These are phyloP conservation scores for Saimiri boliviensis DNA, from an alignment of 2,113 vertebrate genomes.

Conservation along the genomic window DNA sequence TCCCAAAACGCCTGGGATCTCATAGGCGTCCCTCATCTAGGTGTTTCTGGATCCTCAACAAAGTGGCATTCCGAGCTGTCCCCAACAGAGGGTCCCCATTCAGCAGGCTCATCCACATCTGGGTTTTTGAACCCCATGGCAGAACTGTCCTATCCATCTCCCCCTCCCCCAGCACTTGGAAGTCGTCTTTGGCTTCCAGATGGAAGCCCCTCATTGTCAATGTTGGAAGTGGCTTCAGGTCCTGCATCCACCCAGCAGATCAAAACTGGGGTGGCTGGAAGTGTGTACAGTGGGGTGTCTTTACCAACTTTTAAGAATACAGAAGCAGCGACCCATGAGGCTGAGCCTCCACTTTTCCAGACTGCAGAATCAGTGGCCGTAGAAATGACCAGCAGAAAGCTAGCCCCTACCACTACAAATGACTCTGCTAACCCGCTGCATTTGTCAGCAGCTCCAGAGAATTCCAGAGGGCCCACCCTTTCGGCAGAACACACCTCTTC, in stretches of 20 bases:
- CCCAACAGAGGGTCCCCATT: not conserved
- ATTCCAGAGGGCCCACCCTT: slow-evolving; percentile 26
- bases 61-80: slow-evolving; percentile 36
- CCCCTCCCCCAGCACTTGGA: slow-evolving; percentile 40
- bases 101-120: not conserved
- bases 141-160: slow-evolving; percentile 18
- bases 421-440: slow-evolving; percentile 20
- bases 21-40: not conserved
- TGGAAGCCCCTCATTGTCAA: not conserved
- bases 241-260: not conserved
- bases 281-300: not conserved
- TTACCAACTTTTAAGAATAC: slow-evolving; percentile 50
- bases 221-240: slow-evolving; percentile 9
- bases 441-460: slow-evolving; percentile 62
- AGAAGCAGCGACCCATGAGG: not conserved
- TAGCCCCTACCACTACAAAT: slow-evolving; percentile 36
- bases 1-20: not conserved
- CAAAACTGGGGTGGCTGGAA: slow-evolving; percentile 21
- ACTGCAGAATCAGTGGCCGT: not conserved
- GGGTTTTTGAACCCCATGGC: slow-evolving; percentile 22
- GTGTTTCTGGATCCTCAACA: slow-evolving; percentile 7
- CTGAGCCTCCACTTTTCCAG: slow-evolving; percentile 41
- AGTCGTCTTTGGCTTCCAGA: slow-evolving; percentile 15
- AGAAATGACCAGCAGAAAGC: not conserved
- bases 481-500: slow-evolving; percentile 36